Percentiles rank a stretch among this genome's conserved stretches.
phyloP scores from a whole-genome alignment of 2,797 vertebrate species.

The Melanotaenia nigrans region DNA sequence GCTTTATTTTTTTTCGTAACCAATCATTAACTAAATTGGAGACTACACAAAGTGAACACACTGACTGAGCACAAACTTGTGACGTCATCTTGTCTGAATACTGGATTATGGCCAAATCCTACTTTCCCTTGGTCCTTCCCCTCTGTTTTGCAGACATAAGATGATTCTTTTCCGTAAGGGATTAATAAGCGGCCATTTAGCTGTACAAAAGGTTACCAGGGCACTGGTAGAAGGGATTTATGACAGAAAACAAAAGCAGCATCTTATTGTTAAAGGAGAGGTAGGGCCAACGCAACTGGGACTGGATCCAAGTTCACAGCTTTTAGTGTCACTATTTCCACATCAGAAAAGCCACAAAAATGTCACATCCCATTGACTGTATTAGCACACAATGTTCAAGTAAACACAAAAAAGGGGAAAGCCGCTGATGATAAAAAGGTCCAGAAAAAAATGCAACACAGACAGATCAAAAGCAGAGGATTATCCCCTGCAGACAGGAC shows the following conservation, averaged over 20 bases:
- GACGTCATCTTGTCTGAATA: slow-evolving; percentile 33
- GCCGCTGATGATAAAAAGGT: slow-evolving; percentile 7
- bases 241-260: background rate
- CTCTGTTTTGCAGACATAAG: background rate
- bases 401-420: slow-evolving; percentile 29
- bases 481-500: slow-evolving; percentile 63
- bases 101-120: slow-evolving; percentile 34
- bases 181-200: background rate
- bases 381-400: slow-evolving; percentile 34
- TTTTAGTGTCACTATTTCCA: slow-evolving; percentile 36
- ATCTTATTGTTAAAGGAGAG: background rate
- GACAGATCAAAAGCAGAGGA: slow-evolving; percentile 30
- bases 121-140: no score
- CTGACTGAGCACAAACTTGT: slow-evolving; percentile 16
- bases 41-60: background rate
- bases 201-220: background rate
- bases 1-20: background rate
- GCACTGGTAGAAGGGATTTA: background rate
- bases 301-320: slow-evolving; percentile 17
- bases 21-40: background rate
- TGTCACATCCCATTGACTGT: slow-evolving; percentile 20
- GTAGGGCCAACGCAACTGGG: background rate
- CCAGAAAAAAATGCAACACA: slow-evolving; percentile 31
- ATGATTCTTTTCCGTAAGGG: background rate
- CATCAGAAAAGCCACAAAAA: slow-evolving; percentile 50